These are phyloP conservation scores for Acleris emargana DNA, from an alignment of 2,888 invertebrate species.

Conservation along the genomic window DNA sequence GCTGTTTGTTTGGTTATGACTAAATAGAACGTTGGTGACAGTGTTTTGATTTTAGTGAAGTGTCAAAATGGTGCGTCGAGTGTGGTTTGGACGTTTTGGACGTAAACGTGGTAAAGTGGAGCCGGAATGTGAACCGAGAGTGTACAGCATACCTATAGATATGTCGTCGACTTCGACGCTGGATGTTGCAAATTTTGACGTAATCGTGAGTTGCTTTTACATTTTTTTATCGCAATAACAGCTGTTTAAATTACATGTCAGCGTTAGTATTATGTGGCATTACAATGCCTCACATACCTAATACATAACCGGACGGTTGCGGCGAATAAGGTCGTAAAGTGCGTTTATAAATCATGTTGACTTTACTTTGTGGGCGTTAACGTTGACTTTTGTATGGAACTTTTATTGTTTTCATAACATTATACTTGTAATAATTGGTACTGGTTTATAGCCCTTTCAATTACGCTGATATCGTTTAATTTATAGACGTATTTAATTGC, in stretches of 20 bases:
- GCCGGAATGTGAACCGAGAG: conserved; percentile 62
- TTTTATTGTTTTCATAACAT: conserved; percentile 1
- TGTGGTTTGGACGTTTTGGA: conserved; percentile 64
- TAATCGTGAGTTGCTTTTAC: conserved; percentile 21
- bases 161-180: conserved; percentile 71
- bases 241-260: background rate
- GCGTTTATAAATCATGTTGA: background rate
- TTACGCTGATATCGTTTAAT: conserved; percentile 15
- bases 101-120: conserved; percentile 69
- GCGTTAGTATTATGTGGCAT: background rate
- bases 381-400: conserved; percentile 2
- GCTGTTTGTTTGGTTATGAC: no score
- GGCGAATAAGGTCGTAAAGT: conserved; percentile 13
- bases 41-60: conserved; percentile 39
- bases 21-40: background rate
- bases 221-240: no score
- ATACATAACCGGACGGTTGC: background rate
- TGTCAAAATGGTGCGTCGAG: conserved; percentile 66
- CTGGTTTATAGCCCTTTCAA: conserved; percentile 4
- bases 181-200: conserved; percentile 64
- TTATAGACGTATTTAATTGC: conserved; percentile 24
- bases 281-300: conserved; percentile 7
- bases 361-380: background rate
- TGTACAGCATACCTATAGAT: conserved; percentile 50
- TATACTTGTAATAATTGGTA: background rate